Conservation (phyloP, 2,113 vertebrate species). For the Protobothrops mucrosquamatus region DNA sequence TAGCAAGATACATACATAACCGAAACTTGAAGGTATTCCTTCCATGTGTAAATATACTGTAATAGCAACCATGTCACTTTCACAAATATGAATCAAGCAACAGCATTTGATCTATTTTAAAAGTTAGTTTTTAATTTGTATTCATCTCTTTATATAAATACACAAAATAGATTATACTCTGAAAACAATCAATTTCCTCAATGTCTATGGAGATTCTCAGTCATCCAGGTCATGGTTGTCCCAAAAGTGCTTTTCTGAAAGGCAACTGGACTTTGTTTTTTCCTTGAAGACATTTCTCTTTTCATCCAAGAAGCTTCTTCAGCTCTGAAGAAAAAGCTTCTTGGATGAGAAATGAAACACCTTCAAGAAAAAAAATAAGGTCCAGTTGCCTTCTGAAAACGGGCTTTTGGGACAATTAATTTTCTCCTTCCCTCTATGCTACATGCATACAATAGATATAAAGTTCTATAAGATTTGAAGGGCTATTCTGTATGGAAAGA, state of each 20-base stretch:
- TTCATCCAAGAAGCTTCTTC: too few species aligned
- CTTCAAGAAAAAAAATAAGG: background rate
- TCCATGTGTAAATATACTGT: background rate
- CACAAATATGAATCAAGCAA: background rate
- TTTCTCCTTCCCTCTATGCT: background rate
- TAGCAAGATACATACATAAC: background rate
- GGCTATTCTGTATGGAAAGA: background rate
- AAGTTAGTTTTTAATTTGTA: background rate
- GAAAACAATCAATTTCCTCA: background rate
- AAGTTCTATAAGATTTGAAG: background rate
- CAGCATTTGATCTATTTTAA: background rate
- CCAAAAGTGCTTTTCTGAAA: background rate
- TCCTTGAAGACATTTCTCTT: too few species aligned
- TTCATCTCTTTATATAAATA: background rate
- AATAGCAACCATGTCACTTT: background rate
- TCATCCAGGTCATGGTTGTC: background rate
- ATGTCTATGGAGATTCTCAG: background rate
- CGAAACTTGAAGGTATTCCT: background rate
- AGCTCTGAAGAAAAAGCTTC: background rate
- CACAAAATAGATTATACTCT: background rate
- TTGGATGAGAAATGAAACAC: too few species aligned
- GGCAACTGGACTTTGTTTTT: background rate
- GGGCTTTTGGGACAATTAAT: background rate
- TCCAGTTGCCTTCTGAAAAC: background rate
- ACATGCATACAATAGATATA: background rate